These are phyloP conservation scores for Vanessa cardui DNA, from an alignment of 2,888 invertebrate genomes.

Conservation along the genomic window DNA sequence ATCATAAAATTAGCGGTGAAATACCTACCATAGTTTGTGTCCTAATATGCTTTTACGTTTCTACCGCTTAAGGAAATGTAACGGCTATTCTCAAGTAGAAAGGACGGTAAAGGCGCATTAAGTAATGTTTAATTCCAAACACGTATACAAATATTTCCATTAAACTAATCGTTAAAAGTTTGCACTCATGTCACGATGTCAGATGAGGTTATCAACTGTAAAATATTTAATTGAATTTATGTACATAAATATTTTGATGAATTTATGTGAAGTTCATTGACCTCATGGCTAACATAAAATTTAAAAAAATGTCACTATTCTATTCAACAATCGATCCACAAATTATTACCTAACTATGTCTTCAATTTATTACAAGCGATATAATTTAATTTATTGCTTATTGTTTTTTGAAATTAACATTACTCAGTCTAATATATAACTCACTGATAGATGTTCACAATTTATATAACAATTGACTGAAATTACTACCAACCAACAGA, in stretches of 20 bases:
- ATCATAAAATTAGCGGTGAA: no score
- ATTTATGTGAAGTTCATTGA: neutral
- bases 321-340: neutral
- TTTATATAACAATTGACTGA: neutral
- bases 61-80: no score
- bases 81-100: no score
- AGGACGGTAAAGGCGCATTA: no score
- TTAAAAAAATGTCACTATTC: neutral
- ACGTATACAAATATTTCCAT: no score
- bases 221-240: neutral
- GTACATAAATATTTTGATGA: neutral
- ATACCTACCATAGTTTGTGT: no score
- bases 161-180: no score
- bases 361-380: constrained; percentile 13
- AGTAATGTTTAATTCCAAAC: no score
- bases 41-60: no score
- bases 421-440: neutral
- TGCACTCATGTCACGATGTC: no score
- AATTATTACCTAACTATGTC: constrained; percentile 1
- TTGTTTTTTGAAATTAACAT: constrained; percentile 16
- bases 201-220: no score
- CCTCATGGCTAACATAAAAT: neutral
- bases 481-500: neutral
- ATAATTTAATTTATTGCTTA: constrained; percentile 20
- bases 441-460: constrained; percentile 1